These are phyloP conservation scores for Charina bottae DNA, from an alignment of 2,113 vertebrate species.

Conservation along the genomic window DNA sequence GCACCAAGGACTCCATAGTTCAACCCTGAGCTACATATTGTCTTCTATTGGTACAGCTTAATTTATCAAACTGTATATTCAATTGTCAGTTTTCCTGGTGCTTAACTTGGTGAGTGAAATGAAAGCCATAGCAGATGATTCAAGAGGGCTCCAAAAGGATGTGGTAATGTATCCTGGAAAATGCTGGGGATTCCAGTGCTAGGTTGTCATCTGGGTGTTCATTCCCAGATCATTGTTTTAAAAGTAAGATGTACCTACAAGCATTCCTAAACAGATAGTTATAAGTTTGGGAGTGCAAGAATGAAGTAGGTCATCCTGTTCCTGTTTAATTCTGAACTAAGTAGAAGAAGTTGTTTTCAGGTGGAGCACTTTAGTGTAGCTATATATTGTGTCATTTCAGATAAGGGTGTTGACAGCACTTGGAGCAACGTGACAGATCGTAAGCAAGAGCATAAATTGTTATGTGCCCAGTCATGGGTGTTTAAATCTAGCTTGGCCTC, in stretches of 20 bases:
- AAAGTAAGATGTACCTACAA: constrained; percentile 4
- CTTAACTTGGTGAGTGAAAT: background rate
- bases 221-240: background rate
- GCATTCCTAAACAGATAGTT: constrained; percentile 14
- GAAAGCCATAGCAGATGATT: background rate
- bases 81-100: background rate
- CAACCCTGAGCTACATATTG: too few relatives aligned
- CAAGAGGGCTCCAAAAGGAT: background rate
- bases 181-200: constrained; percentile 6
- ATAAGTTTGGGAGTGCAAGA: background rate
- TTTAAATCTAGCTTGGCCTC: background rate
- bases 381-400: background rate
- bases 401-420: constrained; percentile 6
- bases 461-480: background rate
- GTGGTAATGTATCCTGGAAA: background rate
- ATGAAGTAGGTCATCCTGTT: constrained; percentile 16
- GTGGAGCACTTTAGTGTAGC: background rate
- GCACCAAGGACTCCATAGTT: too few relatives aligned
- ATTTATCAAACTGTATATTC: background rate
- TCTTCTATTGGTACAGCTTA: background rate
- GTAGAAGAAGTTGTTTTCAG: constrained; percentile 10
- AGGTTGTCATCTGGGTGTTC: constrained; percentile 20
- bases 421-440: background rate
- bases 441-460: background rate
- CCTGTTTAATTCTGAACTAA: background rate